A percentile compares a stretch with the other conserved stretches of the same genome.
Conservation (phyloP, 1,140 invertebrate species). For the Lepidurus apus region DNA sequence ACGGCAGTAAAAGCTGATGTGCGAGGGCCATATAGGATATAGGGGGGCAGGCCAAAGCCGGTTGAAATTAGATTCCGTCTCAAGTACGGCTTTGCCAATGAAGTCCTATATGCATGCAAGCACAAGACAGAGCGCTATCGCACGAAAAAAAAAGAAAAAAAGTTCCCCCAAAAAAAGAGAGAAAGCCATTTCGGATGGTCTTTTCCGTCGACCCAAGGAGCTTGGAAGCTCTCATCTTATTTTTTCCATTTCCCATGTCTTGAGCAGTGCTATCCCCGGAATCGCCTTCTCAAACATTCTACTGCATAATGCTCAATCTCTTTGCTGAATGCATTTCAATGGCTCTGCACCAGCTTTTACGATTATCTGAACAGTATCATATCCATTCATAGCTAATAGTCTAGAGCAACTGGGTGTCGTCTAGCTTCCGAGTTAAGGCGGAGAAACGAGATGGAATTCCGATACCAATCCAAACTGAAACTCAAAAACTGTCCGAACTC, state of each 20-base stretch:
- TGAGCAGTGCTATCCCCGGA: neutral
- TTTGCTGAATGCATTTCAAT: slow-evolving; percentile 19
- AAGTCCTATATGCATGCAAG: neutral
- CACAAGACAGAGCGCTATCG: neutral
- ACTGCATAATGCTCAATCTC: neutral
- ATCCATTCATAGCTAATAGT: slow-evolving; percentile 15
- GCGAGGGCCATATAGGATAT: neutral
- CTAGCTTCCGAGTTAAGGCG: too few relatives aligned
- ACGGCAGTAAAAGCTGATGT: neutral
- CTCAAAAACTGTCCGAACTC: too few relatives aligned
- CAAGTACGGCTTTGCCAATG: neutral
- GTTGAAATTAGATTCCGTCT: slow-evolving; percentile 9
- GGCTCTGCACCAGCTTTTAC: neutral
- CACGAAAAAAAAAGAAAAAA: too few relatives aligned
- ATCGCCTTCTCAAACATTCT: neutral
- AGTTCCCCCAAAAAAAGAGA: neutral
- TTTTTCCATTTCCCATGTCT: neutral
- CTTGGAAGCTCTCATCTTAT: neutral
- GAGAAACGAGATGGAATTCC: too few relatives aligned
- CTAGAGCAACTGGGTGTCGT: neutral
- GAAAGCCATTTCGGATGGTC: neutral
- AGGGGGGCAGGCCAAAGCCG: neutral
- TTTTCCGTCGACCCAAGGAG: neutral
- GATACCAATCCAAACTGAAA: too few relatives aligned
- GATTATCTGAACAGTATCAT: slow-evolving; percentile 15